Evolutionary conservation across 2,888 invertebrate genomes (phyloP).

Genomic region (Carpatolechia fugitivella): DNA sequence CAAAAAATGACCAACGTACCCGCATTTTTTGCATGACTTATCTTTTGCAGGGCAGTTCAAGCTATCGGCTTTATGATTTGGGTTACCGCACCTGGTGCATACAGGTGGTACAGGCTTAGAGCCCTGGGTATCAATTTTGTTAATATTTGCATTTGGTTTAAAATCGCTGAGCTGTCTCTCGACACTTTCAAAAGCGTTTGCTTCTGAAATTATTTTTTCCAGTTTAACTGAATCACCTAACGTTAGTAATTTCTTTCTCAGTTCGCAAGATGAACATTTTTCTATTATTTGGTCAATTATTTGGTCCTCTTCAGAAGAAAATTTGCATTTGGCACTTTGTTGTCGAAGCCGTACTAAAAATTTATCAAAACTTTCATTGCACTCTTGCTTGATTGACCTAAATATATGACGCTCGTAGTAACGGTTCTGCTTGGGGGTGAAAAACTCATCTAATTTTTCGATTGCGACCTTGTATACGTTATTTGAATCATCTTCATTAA

Average conservation of each 20-base stretch:
- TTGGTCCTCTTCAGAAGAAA: slow-evolving; percentile 21
- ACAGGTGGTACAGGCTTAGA: no score
- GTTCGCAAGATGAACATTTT: slow-evolving; percentile 1
- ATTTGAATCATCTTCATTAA: background rate
- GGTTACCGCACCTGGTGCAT: no score
- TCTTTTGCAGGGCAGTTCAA: background rate
- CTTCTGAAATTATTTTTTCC: slow-evolving; percentile 19
- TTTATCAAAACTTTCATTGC: slow-evolving; percentile 23
- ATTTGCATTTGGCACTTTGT: slow-evolving; percentile 28
- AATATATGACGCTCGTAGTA: slow-evolving; percentile 12
- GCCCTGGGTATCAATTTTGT: no score
- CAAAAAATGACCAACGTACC: slow-evolving; percentile 9
- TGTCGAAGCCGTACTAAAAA: slow-evolving; percentile 13
- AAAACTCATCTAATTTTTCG: slow-evolving; percentile 19
- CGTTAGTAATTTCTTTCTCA: slow-evolving; percentile 10
- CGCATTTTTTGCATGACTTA: slow-evolving; percentile 20
- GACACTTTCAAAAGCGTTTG: slow-evolving; percentile 17
- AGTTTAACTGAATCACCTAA: slow-evolving; percentile 11
- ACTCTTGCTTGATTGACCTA: slow-evolving; percentile 19
- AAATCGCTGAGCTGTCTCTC: background rate
- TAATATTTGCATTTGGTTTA: no score
- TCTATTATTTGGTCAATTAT: slow-evolving; percentile 16
- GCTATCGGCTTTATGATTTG: no score
- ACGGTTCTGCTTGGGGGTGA: slow-evolving; percentile 21
- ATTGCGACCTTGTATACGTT: slow-evolving; percentile 18